Percentiles rank a stretch among this genome's conserved stretches.
phyloP scores from a whole-genome alignment of 2,888 invertebrate genomes.

The Fragum whitleyi region DNA sequence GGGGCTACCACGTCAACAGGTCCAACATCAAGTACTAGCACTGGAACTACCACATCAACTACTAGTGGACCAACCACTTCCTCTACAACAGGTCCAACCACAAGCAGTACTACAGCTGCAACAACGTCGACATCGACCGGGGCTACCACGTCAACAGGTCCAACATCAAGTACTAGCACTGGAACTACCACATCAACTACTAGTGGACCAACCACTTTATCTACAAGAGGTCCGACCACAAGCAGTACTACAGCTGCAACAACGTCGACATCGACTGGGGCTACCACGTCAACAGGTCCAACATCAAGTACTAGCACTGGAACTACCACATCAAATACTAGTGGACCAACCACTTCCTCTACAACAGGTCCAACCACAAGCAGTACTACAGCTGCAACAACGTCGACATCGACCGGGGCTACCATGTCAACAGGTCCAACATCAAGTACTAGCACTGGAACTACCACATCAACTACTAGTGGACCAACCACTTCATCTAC shows the following conservation, averaged over 20 bases:
- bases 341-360: neutral
- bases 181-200: neutral
- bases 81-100: neutral
- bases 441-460: neutral
- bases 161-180: neutral
- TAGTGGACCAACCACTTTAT: neutral
- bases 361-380: constrained; percentile 2
- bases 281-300: neutral
- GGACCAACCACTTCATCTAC: neutral
- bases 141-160: neutral
- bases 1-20: neutral
- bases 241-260: neutral
- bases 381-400: neutral
- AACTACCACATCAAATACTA: neutral
- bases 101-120: neutral
- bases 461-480: constrained; percentile 1
- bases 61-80: neutral
- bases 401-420: constrained; percentile 1
- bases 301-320: neutral
- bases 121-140: neutral
- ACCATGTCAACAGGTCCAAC: neutral
- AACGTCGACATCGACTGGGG: neutral
- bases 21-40: neutral
- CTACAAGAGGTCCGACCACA: neutral
- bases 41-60: neutral